Percentiles rank a stretch among this genome's conserved stretches.
Conservation (phyloP, 2,797 vertebrate species). For the Gorsachius magnificus region DNA sequence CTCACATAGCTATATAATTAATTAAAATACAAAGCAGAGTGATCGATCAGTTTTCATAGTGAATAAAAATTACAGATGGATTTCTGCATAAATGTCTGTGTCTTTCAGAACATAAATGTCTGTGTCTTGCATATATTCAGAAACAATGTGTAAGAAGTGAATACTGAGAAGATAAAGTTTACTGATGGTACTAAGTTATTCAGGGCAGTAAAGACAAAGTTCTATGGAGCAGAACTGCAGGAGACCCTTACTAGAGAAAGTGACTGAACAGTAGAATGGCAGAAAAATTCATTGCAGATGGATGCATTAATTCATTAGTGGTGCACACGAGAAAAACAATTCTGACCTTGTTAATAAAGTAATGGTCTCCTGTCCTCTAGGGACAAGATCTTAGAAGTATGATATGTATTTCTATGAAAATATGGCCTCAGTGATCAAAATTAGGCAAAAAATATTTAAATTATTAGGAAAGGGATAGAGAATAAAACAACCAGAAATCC, state of each 20-base stretch:
- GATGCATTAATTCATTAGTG: constrained; percentile 20
- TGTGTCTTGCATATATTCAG: not conserved
- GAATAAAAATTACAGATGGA: not conserved
- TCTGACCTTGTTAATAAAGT: constrained; percentile 11
- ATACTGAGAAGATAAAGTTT: not conserved
- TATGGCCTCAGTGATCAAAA: not conserved
- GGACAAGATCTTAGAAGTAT: not conserved
- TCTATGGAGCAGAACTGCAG: not conserved
- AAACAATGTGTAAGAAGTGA: not conserved
- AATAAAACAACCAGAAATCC: not conserved
- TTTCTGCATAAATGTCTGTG: not conserved
- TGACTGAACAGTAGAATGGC: constrained; percentile 17
- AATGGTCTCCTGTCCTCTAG: not conserved
- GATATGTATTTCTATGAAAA: not conserved
- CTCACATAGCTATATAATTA: not conserved
- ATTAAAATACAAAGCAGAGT: accelerated
- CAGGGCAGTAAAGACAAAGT: not conserved
- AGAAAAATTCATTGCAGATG: constrained; percentile 34
- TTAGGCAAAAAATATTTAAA: not conserved
- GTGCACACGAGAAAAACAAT: not conserved
- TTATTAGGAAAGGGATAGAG: not conserved
- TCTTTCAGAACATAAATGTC: not conserved
- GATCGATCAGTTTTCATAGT: not conserved
- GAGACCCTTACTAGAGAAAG: not conserved
- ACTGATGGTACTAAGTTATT: not conserved